These are phyloP conservation scores for Euwallacea fornicatus DNA, from an alignment of 1,140 invertebrate genomes.

Conservation along the genomic window DNA sequence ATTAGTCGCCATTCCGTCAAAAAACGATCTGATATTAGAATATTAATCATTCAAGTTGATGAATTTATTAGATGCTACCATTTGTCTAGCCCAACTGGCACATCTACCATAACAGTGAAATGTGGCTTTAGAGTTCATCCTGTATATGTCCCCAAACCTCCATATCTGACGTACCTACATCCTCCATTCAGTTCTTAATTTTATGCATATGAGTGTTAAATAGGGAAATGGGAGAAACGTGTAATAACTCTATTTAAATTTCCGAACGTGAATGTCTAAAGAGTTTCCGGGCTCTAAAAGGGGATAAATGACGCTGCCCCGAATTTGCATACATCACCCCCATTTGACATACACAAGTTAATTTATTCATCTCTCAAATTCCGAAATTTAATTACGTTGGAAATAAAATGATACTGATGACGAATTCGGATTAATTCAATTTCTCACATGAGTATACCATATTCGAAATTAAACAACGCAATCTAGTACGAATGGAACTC, in stretches of 20 bases:
- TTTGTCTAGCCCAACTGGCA: too few relatives aligned
- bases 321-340: constrained; percentile 32
- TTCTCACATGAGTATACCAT: neutral
- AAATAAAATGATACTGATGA: neutral
- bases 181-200: neutral
- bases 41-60: too few relatives aligned
- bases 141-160: too few relatives aligned
- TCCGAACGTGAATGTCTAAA: constrained; percentile 24
- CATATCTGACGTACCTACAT: too few relatives aligned
- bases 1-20: too few relatives aligned
- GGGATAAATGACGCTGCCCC: constrained; percentile 28
- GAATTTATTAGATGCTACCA: too few relatives aligned
- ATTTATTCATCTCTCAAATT: constrained; percentile 13
- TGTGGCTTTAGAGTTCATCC: too few relatives aligned
- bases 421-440: neutral
- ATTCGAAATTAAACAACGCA: neutral
- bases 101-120: too few relatives aligned
- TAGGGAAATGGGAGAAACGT: constrained; percentile 36
- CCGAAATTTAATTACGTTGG: neutral
- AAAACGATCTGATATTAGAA: too few relatives aligned
- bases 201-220: constrained; percentile 30
- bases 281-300: constrained; percentile 25
- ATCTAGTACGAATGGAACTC: neutral
- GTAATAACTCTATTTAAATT: constrained; percentile 35
- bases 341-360: constrained; percentile 27